Base-by-base conservation (phyloP, 1,140 invertebrate species). In the Anthonomus grandis region DNA sequence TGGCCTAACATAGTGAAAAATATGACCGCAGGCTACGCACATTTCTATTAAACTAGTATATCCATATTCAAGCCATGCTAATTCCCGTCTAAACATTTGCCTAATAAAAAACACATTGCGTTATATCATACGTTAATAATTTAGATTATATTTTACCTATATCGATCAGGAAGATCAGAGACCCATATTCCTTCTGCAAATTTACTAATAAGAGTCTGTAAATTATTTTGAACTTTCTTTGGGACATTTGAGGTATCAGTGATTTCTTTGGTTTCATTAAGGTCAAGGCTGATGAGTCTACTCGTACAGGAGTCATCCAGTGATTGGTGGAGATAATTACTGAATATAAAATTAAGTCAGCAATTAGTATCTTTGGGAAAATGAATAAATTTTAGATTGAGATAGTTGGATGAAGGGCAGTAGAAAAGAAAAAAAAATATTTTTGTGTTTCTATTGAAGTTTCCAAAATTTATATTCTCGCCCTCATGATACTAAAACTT, bases 111-210 rank as follows among this genome's bases (percentile, higher is more conserved):
- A 18, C 42, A 45, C 12, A 15, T 48, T 3, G 15, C 13, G 18
- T 48, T 15, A 45, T 34, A 34, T 34, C 31, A 34, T 10, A 12
- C 13, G 31, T 34, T 13, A 39, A 10, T 49, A 17, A 25, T 3
- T 54, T 10, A 41, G 15, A 15, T 25, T 50, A 12, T 31, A 19
- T 13, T 12, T 56, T 57, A 64, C 62, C 36, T 55, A 31, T 63
- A 63, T 22, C 41, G 12, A 13, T n/a, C 17, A 17, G 48, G 55
- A 23, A 61, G 21, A 12, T 64, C 39, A 25, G 25, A 27, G 31
- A 34, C 50, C 59, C 62, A 63, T 21, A 61, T 58, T 13, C 62
- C 62, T 15, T 60, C 50, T 24, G 22, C 27, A 58, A 49, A 58
- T 41, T 55, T n/a, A 18, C 23, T 19, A 18, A 64, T 60, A 23